Conservation (phyloP, 2,888 invertebrate species). For the Julus scandinavius region DNA sequence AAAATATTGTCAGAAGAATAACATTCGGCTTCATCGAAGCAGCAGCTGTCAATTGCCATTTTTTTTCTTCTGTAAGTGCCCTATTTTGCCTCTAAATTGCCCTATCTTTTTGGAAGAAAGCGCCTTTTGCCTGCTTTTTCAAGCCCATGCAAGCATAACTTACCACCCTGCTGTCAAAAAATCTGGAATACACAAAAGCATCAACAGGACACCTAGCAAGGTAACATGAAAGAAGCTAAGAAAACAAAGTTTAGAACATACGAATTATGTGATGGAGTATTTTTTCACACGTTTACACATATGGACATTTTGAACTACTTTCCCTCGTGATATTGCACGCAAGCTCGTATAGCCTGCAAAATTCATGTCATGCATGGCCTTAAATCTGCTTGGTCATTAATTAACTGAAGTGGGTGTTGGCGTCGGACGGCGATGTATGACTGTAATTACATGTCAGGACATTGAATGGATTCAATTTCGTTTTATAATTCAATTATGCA, state of each 20-base stretch:
- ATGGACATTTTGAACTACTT: not conserved
- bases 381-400: constrained; percentile 39
- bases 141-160: not conserved
- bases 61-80: not conserved
- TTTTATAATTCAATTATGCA: constrained; percentile 5
- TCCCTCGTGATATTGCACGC: not conserved
- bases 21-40: not conserved
- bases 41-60: not conserved
- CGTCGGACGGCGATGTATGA: not conserved
- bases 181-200: not conserved
- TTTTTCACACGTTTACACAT: not conserved
- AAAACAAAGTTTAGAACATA: not conserved
- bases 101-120: not conserved
- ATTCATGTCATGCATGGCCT: constrained; percentile 2
- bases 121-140: not conserved
- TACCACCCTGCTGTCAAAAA: not conserved
- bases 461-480: constrained; percentile 26
- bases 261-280: not conserved
- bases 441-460: constrained; percentile 32
- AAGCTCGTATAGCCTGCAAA: not conserved
- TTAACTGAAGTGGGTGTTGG: constrained; percentile 20
- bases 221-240: not conserved
- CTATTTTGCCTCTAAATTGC: not conserved
- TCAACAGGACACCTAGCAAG: not conserved
- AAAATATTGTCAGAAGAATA: not conserved